These are phyloP conservation scores for Cepphus grylle DNA, from an alignment of 2,113 vertebrate species.

Conservation along the genomic window DNA sequence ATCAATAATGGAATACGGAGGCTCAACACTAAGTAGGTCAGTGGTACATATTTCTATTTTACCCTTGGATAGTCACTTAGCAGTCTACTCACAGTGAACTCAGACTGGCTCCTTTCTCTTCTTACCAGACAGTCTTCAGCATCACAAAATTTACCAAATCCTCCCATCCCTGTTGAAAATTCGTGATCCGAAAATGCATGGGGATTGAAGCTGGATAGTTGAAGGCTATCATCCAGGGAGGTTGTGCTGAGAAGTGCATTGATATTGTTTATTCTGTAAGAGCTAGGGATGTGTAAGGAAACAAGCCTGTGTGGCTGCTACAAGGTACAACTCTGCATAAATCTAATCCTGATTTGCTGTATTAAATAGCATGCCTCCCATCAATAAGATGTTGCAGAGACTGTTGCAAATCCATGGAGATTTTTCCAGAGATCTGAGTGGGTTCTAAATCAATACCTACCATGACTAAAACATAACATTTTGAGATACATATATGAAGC, in stretches of 20 bases:
- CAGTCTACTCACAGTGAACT: neutral
- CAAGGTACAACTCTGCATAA: neutral
- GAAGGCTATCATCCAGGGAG: neutral
- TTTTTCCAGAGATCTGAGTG: neutral
- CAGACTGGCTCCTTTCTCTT: neutral
- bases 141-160: neutral
- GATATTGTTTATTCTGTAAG: neutral
- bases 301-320: neutral
- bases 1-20: slow-evolving; percentile 46
- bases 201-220: neutral
- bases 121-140: neutral
- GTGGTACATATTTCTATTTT: neutral
- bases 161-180: neutral
- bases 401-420: neutral
- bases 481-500: neutral
- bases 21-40: slow-evolving; percentile 19
- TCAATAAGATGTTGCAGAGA: neutral
- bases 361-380: neutral
- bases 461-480: neutral
- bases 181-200: neutral
- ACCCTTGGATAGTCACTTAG: neutral
- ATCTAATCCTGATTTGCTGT: neutral
- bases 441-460: neutral
- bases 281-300: neutral
- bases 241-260: neutral